Conservation (phyloP, 2,888 invertebrate genomes). For the Sinhomidia bicolor region DNA sequence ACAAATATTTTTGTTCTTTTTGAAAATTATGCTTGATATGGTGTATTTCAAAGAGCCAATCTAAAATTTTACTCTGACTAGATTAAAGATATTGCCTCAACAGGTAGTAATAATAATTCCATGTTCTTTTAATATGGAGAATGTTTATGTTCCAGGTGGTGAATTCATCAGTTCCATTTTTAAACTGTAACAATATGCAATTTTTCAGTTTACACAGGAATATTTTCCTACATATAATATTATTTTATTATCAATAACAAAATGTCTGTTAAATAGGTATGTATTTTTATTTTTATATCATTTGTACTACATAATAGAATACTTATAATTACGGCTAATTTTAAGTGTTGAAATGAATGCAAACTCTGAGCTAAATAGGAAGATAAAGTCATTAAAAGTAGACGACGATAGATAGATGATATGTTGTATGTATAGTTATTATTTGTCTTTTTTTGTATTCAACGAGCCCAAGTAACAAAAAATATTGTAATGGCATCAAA, state of each 20-base stretch:
- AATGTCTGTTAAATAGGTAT: conserved; percentile 35
- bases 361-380: conserved; percentile 65
- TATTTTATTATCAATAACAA: neutral
- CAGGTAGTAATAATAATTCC: too few species aligned
- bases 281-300: conserved; percentile 59
- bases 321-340: neutral
- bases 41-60: too few species aligned
- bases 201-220: neutral
- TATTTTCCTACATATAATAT: neutral
- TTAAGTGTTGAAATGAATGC: conserved; percentile 63
- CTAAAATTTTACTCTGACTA: too few species aligned
- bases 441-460: conserved; percentile 24
- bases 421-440: neutral
- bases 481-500: neutral
- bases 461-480: conserved; percentile 5
- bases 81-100: too few species aligned
- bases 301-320: neutral
- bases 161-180: conserved; percentile 21
- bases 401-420: conserved; percentile 29
- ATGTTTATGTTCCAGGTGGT: neutral
- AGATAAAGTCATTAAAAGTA: conserved; percentile 47
- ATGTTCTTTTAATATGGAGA: too few species aligned
- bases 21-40: too few species aligned
- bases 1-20: too few species aligned
- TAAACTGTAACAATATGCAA: neutral